Base-by-base conservation (phyloP, 2,888 invertebrate genomes). In the Arge pagana region DNA sequence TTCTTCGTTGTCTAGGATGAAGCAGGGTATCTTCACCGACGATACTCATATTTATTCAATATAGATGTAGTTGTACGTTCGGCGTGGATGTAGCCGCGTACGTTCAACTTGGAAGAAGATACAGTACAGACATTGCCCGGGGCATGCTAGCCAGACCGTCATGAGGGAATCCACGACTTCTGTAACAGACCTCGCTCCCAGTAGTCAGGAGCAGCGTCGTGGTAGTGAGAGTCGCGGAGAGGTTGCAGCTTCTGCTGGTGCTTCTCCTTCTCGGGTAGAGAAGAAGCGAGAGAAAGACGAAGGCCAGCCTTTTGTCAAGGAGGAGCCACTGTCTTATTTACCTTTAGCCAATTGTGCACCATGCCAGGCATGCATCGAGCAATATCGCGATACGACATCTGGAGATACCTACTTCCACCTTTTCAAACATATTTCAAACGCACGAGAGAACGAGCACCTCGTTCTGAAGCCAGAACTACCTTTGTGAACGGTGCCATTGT, bases 301-400 rank as follows among this genome's bases (percentile, higher is more conserved):
- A 52, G 65, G 66, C 56, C 56, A 54, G 58, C 55, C 65, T 65
- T 67, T 65, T 60, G 63, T 65, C 63, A n/a, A n/a, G n/a, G n/a
- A n/a, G n/a, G 62, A 59, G 56, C 48, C 53, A 48, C 58, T 61
- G 64, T 67, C 66, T 70, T 71, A 68, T 71, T 69, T 71, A 66
- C 67, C 62, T 62, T 58, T 51, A 63, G 58, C 63, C 67, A 65
- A 67, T 66, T 66, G 65, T 59, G 60, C 56, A 51, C n/a, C n/a
- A n/a, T n/a, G n/a, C n/a, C n/a, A 48, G 57, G 45, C 37, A 54
- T 54, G 58, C 35, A 58, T 53, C 55, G 43, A 36, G 42, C 43
- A 43, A 51, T 51, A 51, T 43, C 33, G 50, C 41, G 50, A 51
- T 42, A n/a, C n/a, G n/a, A n/a, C n/a, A n/a, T n/a, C n/a, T n/a